Conservation (phyloP, 2,797 vertebrate species). For the Acropternis orthonyx region DNA sequence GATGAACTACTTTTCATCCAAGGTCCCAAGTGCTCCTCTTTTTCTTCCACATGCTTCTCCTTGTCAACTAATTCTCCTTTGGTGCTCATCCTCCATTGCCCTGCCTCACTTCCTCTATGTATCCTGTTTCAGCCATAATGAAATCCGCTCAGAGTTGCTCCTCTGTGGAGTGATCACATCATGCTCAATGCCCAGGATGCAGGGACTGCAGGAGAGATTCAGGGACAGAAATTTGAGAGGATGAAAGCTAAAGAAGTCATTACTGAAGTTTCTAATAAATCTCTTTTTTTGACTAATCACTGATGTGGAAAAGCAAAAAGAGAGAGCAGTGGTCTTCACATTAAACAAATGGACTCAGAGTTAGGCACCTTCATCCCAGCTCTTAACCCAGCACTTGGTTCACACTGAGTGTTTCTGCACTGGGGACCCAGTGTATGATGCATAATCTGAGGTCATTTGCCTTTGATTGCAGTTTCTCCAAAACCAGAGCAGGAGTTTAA, state of each 20-base stretch:
- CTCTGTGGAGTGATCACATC: not conserved
- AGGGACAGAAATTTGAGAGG: not conserved
- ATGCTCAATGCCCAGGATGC: not conserved
- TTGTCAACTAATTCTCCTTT: conserved; percentile 57
- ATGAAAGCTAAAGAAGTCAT: not conserved
- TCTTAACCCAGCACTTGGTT: not conserved
- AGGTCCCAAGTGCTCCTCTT: conserved; percentile 53
- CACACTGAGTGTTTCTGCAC: not conserved
- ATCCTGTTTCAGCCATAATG: not conserved
- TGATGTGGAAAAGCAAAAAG: not conserved
- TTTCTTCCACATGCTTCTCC: conserved; percentile 54
- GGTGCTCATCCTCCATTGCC: not conserved
- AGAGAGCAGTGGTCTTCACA: not conserved
- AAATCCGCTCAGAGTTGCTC: not conserved
- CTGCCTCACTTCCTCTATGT: not conserved
- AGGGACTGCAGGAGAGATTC: not conserved
- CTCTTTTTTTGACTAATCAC: not conserved
- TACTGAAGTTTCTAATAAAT: not conserved
- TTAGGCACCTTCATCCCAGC: not conserved
- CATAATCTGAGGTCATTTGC: not conserved
- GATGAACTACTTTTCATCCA: conserved; percentile 71
- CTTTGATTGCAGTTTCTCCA: not conserved
- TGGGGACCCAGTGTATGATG: not conserved
- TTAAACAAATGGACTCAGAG: not conserved
- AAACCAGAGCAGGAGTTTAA: not conserved